Evolutionary conservation across 2,113 vertebrate species (phyloP).

Genomic region (Alouatta palliata): DNA sequence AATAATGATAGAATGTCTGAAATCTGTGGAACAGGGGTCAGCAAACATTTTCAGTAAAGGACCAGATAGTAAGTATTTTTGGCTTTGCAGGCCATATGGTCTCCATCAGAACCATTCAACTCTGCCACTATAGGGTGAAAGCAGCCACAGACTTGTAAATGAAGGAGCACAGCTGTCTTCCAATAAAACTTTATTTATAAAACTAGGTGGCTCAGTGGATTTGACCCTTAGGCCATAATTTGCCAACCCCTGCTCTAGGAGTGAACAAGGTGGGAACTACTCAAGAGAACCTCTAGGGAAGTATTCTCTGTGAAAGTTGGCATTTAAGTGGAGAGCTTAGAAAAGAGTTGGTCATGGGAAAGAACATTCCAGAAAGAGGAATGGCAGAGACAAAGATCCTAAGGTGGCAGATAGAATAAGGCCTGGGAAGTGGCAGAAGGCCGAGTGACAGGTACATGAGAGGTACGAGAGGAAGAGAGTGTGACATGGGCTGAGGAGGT

Average conservation of each 20-base stretch:
- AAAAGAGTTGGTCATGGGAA: not conserved
- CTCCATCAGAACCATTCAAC: not conserved
- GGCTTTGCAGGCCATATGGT: not conserved
- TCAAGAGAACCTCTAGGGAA: not conserved
- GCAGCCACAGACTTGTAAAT: not conserved
- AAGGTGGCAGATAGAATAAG: not conserved
- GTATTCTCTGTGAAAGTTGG: not conserved
- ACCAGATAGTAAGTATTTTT: not conserved
- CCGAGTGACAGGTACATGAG: not conserved
- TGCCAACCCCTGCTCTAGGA: not conserved
- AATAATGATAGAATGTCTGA: not conserved
- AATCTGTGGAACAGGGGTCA: not conserved
- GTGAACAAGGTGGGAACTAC: not conserved
- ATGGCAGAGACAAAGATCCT: not conserved
- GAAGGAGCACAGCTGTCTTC: not conserved
- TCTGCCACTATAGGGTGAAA: not conserved
- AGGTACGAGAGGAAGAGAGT: not conserved
- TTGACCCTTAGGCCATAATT: not conserved
- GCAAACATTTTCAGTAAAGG: not conserved
- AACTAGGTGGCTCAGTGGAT: not conserved
- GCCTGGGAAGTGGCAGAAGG: not conserved
- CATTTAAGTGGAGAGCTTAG: not conserved
- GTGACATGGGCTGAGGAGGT: not conserved
- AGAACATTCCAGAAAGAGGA: not conserved
- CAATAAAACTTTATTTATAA: conserved; percentile 10